These are phyloP conservation scores for Ranitomeya variabilis DNA, from an alignment of 2,113 vertebrate genomes.

Conservation along the genomic window DNA sequence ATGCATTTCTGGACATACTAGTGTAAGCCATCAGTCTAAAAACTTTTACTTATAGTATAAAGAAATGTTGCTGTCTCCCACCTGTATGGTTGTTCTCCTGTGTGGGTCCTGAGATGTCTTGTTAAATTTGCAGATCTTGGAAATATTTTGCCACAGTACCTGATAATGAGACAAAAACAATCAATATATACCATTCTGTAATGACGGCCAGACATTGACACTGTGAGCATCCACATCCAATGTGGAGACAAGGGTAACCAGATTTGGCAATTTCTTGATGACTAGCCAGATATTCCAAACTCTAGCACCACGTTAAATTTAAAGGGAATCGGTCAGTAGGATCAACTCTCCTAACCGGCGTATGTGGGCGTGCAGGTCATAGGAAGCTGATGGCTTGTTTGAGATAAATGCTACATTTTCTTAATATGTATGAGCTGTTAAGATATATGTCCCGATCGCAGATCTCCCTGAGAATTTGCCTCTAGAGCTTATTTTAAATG, in stretches of 20 bases:
- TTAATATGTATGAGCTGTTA: no score
- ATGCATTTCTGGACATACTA: not conserved
- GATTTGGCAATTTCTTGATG: not conserved
- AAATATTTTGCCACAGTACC: slow-evolving; percentile 99
- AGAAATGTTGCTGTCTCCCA: slow-evolving; percentile 63
- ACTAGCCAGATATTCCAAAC: not conserved
- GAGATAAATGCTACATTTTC: no score
- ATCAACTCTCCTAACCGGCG: no score
- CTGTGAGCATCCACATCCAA: not conserved
- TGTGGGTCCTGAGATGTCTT: slow-evolving; percentile 96
- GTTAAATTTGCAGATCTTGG: slow-evolving; percentile 97
- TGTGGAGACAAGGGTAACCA: not conserved
- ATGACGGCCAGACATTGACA: not conserved
- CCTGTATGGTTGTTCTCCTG: slow-evolving; percentile 98
- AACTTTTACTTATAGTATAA: not conserved
- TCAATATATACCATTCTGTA: not conserved
- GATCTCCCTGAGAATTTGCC: no score
- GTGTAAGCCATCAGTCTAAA: no score
- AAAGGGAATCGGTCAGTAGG: no score
- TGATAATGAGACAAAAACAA: slow-evolving; percentile 60
- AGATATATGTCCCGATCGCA: no score
- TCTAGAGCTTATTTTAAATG: no score
- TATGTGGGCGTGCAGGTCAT: no score
- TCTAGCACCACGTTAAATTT: not conserved
- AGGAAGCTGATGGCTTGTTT: no score